Base-by-base conservation (phyloP, 2,797 vertebrate species). In the Acanthis flammea region DNA sequence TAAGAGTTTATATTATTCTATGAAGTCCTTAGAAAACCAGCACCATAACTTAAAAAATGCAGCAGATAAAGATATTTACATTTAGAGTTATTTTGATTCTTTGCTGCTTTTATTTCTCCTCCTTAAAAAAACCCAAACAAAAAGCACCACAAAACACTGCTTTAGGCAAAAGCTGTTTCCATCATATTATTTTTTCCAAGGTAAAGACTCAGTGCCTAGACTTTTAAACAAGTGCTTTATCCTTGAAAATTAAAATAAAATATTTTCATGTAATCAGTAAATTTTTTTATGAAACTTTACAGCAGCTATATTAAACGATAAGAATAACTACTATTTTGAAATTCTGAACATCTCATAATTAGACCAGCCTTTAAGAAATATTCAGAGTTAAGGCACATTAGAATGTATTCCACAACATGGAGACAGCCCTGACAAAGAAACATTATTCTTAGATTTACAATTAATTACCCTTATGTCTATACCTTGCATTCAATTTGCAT, bases 401-500 rank as follows among this genome's bases (percentile, higher is more conserved):
- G 98, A 99, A 98, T 98, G 98, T 98, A 98, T 98, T 98, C 98
- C 98, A 98, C 98, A 98, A 99, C 98, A 98, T 96, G 98, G 98
- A 99, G 98, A 99, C 98, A 98, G 98, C 97, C 98, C 98, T 99
- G 99, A 99, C 99, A 99, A 98, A 98, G 98, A 98, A 99, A 99
- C 99, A 99, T 99, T 99, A 99, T 99, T 99, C 98, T 98, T 98
- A 98, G 98, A 98, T 98, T 98, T 98, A 98, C 98, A 98, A 98
- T 98, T 99, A 99, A 99, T 99, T 99, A 99, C 98, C 98, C 98
- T 98, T 98, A 99, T 98, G 98, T 99, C 99, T 98, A 98, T 98
- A 98, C 98, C 98, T 98, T 98, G 98, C 99, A 99, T 99, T 98
- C 97, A 98, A 99, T 99, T 99, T 99, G 98, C 99, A 99, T 99